These are phyloP conservation scores for Apocrypta bakeri DNA, from an alignment of 1,140 invertebrate species.

Conservation along the genomic window DNA sequence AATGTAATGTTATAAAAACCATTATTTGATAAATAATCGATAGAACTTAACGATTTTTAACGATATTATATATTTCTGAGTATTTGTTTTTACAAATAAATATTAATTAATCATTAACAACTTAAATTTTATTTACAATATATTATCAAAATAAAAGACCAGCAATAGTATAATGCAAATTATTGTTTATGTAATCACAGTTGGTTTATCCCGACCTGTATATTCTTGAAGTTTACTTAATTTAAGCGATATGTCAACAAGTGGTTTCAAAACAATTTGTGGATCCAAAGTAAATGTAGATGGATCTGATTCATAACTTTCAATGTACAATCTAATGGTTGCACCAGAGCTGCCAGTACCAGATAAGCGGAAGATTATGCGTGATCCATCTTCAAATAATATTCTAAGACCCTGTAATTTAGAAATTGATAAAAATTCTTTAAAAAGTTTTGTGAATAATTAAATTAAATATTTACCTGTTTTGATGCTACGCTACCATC, in stretches of 20 bases:
- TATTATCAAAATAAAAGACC: conserved; percentile 18
- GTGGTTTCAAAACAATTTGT: conserved; percentile 90
- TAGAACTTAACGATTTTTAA: too few relatives aligned
- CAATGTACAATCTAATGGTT: conserved; percentile 96
- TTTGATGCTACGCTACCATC: conserved; percentile 93
- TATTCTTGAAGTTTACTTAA: conserved; percentile 89
- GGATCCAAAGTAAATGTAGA: conserved; percentile 82
- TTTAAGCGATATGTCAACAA: conserved; percentile 91
- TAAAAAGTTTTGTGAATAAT: conserved; percentile 21
- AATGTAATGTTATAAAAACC: too few relatives aligned
- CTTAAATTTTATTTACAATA: conserved; percentile 18
- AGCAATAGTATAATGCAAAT: background rate
- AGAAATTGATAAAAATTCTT: conserved; percentile 28
- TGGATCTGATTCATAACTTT: conserved; percentile 86
- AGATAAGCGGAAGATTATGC: conserved; percentile 94
- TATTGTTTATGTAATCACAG: conserved; percentile 94
- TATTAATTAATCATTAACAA: background rate
- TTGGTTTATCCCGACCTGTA: conserved; percentile 92
- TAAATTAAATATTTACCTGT: conserved; percentile 78
- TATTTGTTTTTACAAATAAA: too few relatives aligned
- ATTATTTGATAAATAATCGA: too few relatives aligned
- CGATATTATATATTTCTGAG: too few relatives aligned
- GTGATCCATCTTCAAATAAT: conserved; percentile 93
- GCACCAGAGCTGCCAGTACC: conserved; percentile 98
- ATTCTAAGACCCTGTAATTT: conserved; percentile 89